These are phyloP conservation scores for Heterotilapia buettikoferi DNA, from an alignment of 2,113 vertebrate genomes.

Conservation along the genomic window DNA sequence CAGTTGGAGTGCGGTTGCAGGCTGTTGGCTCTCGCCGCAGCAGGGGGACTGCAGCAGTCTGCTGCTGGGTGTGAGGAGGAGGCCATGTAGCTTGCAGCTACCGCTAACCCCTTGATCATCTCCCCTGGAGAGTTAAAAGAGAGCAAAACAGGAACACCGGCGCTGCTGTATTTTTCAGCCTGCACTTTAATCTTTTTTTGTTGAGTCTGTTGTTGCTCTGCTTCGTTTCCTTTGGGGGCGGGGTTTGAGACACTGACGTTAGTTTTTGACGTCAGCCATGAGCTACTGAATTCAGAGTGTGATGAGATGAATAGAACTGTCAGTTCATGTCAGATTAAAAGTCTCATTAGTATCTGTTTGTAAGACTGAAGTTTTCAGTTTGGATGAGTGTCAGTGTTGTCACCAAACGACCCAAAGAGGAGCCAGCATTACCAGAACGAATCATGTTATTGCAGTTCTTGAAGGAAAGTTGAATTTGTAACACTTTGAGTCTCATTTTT, in stretches of 20 bases:
- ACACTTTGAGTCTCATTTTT: not conserved
- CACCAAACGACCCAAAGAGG: not conserved
- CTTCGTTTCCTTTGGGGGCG: not conserved
- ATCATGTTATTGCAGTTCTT: not conserved
- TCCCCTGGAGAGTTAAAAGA: slow-evolving; percentile 16
- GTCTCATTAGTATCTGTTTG: not conserved
- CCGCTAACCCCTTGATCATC: slow-evolving; percentile 1
- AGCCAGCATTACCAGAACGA: not conserved
- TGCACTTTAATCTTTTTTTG: not conserved
- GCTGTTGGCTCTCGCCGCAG: slow-evolving; percentile 22
- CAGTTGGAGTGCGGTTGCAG: not conserved
- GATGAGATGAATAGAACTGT: not conserved
- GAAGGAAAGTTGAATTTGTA: not conserved
- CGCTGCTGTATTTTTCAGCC: not conserved
- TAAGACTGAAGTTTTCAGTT: not conserved
- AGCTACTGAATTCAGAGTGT: not conserved
- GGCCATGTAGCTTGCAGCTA: not conserved
- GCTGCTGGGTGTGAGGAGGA: not conserved
- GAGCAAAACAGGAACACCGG: not conserved
- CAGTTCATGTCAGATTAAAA: not conserved
- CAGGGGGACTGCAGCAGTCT: not conserved
- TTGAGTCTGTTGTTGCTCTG: not conserved
- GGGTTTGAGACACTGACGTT: not conserved
- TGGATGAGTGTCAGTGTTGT: not conserved
- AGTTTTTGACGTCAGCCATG: not conserved